Percentiles rank a stretch among this genome's conserved stretches.
Evolutionary conservation across 2,797 vertebrate species (phyloP).

Genomic region (Amphiprion clarkii): DNA sequence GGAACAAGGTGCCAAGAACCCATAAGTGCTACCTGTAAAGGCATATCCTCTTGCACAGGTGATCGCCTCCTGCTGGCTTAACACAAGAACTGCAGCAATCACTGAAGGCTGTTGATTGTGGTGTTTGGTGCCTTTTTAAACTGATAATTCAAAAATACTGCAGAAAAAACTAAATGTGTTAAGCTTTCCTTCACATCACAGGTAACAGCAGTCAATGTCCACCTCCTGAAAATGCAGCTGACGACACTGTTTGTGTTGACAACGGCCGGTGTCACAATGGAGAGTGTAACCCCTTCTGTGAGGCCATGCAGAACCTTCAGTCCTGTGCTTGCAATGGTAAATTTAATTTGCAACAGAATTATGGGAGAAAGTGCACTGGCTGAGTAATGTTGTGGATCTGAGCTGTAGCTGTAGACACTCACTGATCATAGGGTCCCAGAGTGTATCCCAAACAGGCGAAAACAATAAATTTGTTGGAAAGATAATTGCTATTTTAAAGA

Average conservation of each 20-base stretch:
- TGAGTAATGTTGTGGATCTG: neutral
- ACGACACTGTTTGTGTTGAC: slow-evolving; percentile 92
- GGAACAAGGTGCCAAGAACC: slow-evolving; percentile 94
- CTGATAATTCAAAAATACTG: neutral
- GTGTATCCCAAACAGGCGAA: too few species aligned
- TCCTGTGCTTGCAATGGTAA: slow-evolving; percentile 96
- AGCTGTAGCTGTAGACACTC: too few species aligned
- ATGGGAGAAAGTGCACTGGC: neutral
- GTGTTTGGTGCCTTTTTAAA: neutral
- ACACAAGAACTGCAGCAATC: neutral
- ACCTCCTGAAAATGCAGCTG: slow-evolving; percentile 87
- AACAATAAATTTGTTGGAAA: too few species aligned
- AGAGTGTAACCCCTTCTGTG: slow-evolving; percentile 95
- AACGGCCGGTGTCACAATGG: slow-evolving; percentile 91
- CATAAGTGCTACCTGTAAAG: slow-evolving; percentile 96
- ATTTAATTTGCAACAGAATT: neutral
- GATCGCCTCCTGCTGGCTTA: slow-evolving; percentile 62
- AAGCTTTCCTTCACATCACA: slow-evolving; percentile 52
- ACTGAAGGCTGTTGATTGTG: neutral
- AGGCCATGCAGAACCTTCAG: slow-evolving; percentile 85
- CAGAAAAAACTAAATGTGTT: neutral
- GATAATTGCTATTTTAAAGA: too few species aligned
- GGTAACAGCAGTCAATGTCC: slow-evolving; percentile 95
- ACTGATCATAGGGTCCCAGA: too few species aligned
- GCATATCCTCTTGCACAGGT: slow-evolving; percentile 94